Percentiles rank a stretch among this genome's conserved stretches.
Evolutionary conservation across 2,113 vertebrate genomes (phyloP).

Genomic region (Nycticebus coucang): DNA sequence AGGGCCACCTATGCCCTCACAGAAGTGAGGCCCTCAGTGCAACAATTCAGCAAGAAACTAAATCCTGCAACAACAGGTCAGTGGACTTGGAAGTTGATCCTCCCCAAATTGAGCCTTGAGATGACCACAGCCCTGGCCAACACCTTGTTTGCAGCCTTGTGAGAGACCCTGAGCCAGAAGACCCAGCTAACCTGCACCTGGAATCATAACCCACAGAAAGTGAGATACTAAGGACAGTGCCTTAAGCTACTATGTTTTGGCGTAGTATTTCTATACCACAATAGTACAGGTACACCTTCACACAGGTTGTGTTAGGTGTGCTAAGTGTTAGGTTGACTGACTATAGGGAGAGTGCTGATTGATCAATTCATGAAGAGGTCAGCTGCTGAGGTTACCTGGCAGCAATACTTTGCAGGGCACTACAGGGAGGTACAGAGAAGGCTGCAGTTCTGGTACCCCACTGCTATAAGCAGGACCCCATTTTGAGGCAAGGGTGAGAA

Average conservation of each 20-base stretch:
- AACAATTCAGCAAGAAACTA: not conserved
- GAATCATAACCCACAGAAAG: not conserved
- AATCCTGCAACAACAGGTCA: not conserved
- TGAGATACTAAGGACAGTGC: not conserved
- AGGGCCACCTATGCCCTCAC: not conserved
- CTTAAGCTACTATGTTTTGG: not conserved
- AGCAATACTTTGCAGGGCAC: not conserved
- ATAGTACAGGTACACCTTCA: not conserved
- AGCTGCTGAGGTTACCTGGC: not conserved
- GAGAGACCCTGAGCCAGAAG: not conserved
- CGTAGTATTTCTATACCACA: not conserved
- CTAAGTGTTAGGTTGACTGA: not conserved
- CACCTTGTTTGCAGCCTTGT: not conserved
- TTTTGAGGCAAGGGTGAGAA: not conserved
- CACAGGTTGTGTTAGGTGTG: not conserved
- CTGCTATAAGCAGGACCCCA: not conserved
- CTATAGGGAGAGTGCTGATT: not conserved
- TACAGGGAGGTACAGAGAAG: not conserved
- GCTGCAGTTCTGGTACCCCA: not conserved
- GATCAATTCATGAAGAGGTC: not conserved
- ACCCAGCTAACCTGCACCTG: not conserved
- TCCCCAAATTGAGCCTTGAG: not conserved
- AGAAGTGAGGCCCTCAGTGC: not conserved
- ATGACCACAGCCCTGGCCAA: not conserved
- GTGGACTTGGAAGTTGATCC: not conserved